Evolutionary conservation across 2,113 vertebrate genomes (phyloP).

Genomic region (Laticauda laticaudata): DNA sequence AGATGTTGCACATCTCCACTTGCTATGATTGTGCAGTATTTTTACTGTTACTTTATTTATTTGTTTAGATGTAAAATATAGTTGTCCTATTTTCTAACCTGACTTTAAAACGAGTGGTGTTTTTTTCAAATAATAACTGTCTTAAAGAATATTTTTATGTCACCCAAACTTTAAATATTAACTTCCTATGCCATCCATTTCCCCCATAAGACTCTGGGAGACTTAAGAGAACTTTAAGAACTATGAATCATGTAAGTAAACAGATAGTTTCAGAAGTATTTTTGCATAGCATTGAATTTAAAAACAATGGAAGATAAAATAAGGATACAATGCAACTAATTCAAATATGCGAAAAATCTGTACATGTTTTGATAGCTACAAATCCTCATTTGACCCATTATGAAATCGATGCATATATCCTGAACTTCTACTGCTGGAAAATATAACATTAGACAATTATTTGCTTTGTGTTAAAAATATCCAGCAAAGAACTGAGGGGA

Average conservation of each 20-base stretch:
- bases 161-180: background rate
- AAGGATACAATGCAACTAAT: background rate
- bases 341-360: background rate
- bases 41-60: background rate
- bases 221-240: background rate
- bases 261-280: background rate
- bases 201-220: background rate
- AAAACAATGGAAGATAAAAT: background rate
- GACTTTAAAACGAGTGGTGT: no score
- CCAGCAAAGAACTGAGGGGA: conserved; percentile 31
- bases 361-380: background rate
- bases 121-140: background rate
- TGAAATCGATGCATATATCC: background rate
- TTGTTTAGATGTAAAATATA: background rate
- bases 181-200: background rate
- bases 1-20: background rate
- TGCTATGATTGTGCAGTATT: background rate
- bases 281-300: background rate
- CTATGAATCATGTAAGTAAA: background rate
- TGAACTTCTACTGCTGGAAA: background rate
- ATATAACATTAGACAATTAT: background rate
- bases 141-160: background rate
- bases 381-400: background rate
- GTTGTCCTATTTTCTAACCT: background rate
- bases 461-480: background rate